phyloP scores from a whole-genome alignment of 1,140 invertebrate species.

The Steinernema feltiae region DNA sequence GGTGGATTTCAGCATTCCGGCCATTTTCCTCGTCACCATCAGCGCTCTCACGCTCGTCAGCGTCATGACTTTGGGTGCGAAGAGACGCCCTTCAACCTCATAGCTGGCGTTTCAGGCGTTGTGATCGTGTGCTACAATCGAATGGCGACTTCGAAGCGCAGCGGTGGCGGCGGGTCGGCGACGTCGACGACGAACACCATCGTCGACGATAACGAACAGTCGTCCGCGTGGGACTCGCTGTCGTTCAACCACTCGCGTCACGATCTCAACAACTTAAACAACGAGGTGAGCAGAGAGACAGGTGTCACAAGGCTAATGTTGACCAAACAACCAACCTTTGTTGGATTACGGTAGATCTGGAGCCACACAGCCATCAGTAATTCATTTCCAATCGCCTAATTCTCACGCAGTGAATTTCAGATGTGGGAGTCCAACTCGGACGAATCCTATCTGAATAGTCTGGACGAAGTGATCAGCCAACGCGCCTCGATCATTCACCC shows the following conservation, averaged over 20 bases:
- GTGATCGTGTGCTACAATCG: slow-evolving; percentile 1
- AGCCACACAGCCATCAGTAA: too few relatives aligned
- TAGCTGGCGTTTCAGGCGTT: not conserved
- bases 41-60: not conserved
- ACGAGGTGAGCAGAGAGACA: not conserved
- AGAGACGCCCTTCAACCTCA: not conserved
- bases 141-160: not conserved
- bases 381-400: too few relatives aligned
- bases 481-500: slow-evolving; percentile 4
- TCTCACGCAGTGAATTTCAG: too few relatives aligned
- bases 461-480: slow-evolving; percentile 1
- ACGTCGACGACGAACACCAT: not conserved
- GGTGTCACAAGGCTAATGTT: too few relatives aligned
- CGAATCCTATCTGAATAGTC: not conserved
- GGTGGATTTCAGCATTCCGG: not conserved
- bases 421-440: not conserved
- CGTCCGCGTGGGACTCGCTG: not conserved
- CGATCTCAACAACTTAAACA: not conserved
- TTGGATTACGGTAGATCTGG: too few relatives aligned
- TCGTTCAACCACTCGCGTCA: not conserved
- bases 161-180: not conserved
- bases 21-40: not conserved
- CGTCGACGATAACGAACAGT: not conserved
- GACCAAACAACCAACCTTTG: not conserved
- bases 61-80: not conserved